Percentiles rank a stretch among this genome's conserved stretches.
Conservation (phyloP, 2,888 invertebrate species). For the Agrotis puta region DNA sequence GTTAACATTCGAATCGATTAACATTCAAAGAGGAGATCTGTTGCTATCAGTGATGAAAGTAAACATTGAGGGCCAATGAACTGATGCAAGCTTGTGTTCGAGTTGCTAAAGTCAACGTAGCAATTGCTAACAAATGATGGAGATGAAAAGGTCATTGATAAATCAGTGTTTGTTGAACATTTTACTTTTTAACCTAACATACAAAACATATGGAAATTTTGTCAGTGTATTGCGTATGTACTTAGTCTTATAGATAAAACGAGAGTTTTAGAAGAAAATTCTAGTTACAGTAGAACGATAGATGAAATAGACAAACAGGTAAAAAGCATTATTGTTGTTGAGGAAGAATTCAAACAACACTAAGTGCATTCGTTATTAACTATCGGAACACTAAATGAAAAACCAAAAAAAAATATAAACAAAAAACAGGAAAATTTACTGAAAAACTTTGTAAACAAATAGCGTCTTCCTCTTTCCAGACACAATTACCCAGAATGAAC, state of each 20-base stretch:
- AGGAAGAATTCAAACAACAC: slow-evolving; percentile 1
- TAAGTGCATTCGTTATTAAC: slow-evolving; percentile 10
- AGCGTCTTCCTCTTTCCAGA: slow-evolving; percentile 40
- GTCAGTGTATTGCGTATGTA: not conserved
- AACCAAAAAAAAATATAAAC: slow-evolving; percentile 29
- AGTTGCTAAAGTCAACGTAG: slow-evolving; percentile 19
- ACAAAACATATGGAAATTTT: slow-evolving; percentile 1
- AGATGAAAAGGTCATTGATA: slow-evolving; percentile 25
- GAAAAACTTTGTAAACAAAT: slow-evolving; percentile 45
- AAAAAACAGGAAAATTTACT: slow-evolving; percentile 58
- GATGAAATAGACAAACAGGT: not conserved
- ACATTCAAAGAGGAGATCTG: not conserved
- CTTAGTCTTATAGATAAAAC: not conserved
- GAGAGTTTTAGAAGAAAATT: not conserved
- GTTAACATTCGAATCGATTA: not conserved
- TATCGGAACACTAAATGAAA: slow-evolving; percentile 21
- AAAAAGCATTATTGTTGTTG: not conserved
- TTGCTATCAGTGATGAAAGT: not conserved
- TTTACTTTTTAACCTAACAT: not conserved
- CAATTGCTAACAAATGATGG: slow-evolving; percentile 29
- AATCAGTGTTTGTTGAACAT: not conserved
- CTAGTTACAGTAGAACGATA: not conserved
- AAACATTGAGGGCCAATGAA: slow-evolving; percentile 12
- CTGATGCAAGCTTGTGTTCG: slow-evolving; percentile 19
- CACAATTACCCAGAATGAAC: slow-evolving; percentile 59